Evolutionary conservation across 2,797 vertebrate genomes (phyloP), one percentile per base, ranked within the genome.

Genomic region (Melanotaenia nigrans): DNA sequence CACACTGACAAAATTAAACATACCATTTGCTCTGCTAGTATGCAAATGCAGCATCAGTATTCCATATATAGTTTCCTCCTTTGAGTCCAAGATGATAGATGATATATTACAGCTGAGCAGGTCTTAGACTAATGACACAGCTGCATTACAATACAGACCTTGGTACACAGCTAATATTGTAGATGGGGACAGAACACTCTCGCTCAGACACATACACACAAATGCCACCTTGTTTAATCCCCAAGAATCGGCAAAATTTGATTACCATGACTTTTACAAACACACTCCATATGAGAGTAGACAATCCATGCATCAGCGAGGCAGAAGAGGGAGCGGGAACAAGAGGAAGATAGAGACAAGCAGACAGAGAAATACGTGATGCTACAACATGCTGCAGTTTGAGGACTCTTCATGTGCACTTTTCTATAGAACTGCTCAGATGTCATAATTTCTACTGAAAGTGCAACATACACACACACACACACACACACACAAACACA

Each of bases 201-300:
- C 65, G 63, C 65, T 30, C 66, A 60, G 61, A 57, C 64, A 65
- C 56, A 32, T 57, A 68, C 83, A 81, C 77, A 84, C 66, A 77
- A 81, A 87, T 77, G 71, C 79, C 88, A 88, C 79, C 86, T 89
- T 84, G 85, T 90, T 91, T 90, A 92, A 91, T 92, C 89, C 87
- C 72, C 24, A 42, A 84, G 90, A 91, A 93, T 92, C 89, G 76
- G 91, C 74, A 70, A 88, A 88, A 93, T 92, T 87, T 90, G 87
- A 92, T 92, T 93, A 93, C 65, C 25, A 54, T 92, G 90, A 93
- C 90, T 91, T 92, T 93, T 90, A 92, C 90, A 92, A 92, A 90
- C 89, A 92, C 88, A 73, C 82, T 87, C 84, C 69, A 79, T 88
- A 92, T 91, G 85, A 89, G 86, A 90, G 77, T 49, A 89, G 92